Evolutionary conservation across 2,888 invertebrate species (phyloP).

Genomic region (Slavum lentiscoides): DNA sequence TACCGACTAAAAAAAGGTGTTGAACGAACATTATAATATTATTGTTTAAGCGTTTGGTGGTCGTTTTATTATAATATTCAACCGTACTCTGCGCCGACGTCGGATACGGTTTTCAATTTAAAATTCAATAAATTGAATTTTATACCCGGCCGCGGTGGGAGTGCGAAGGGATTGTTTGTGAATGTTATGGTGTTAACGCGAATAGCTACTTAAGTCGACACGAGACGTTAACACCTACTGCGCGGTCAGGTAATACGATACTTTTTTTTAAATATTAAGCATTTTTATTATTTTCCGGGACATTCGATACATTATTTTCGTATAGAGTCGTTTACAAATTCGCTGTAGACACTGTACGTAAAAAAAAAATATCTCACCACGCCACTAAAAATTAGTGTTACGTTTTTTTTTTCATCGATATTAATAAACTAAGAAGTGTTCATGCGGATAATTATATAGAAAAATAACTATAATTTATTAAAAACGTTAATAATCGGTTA

Average conservation of each 20-base stretch:
- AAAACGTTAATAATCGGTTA: too few relatives aligned
- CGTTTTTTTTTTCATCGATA: not conserved
- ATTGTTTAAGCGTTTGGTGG: not conserved
- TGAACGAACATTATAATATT: not conserved
- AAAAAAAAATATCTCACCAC: not conserved
- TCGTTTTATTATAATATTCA: not conserved
- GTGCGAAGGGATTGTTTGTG: not conserved
- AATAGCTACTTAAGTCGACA: slow-evolving; percentile 10
- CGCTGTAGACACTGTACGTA: not conserved
- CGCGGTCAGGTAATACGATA: not conserved
- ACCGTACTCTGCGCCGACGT: not conserved
- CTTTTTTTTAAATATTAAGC: not conserved
- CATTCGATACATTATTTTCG: slow-evolving; percentile 9
- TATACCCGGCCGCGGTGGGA: not conserved
- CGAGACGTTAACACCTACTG: not conserved
- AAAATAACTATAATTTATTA: too few relatives aligned
- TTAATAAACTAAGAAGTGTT: not conserved
- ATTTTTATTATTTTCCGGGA: not conserved
- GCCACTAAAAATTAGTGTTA: not conserved
- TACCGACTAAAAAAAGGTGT: not conserved
- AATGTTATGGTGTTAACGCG: slow-evolving; percentile 2
- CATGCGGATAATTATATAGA: too few relatives aligned
- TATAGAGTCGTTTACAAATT: not conserved
- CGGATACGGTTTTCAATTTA: not conserved
- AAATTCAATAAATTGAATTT: not conserved